phyloP scores from a whole-genome alignment of 2,888 invertebrate species.

The Protonemura montana region DNA sequence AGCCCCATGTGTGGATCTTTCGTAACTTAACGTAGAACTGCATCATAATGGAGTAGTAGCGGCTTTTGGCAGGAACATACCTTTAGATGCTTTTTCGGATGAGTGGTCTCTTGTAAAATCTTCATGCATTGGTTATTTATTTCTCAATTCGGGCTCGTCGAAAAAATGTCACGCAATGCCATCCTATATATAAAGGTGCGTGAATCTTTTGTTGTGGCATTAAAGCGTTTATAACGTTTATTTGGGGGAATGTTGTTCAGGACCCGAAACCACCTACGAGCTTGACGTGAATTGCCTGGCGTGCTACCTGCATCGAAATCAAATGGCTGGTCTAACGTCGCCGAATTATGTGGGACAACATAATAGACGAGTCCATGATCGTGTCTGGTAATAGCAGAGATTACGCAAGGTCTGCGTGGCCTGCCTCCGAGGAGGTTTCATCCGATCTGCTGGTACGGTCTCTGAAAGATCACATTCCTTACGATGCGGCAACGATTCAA shows the following conservation, averaged over 20 bases:
- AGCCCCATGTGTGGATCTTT: not conserved
- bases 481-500: not conserved
- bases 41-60: not conserved
- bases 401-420: not conserved
- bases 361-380: not conserved
- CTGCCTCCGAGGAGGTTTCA: not conserved
- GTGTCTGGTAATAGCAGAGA: slow-evolving; percentile 18
- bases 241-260: not conserved
- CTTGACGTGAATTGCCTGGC: not conserved
- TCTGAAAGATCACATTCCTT: slow-evolving; percentile 21
- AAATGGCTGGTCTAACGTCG: not conserved
- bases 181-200: not conserved
- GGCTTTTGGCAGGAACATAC: too few relatives aligned
- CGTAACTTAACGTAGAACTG: not conserved
- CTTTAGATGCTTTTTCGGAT: not conserved
- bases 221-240: not conserved
- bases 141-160: slow-evolving; percentile 17
- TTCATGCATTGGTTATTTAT: slow-evolving; percentile 16
- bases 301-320: not conserved
- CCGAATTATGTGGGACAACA: slow-evolving; percentile 19
- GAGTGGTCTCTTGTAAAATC: not conserved
- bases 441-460: not conserved
- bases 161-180: slow-evolving; percentile 4
- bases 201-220: slow-evolving; percentile 8
- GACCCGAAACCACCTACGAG: not conserved